Evolutionary conservation across 2,888 invertebrate genomes (phyloP), one percentile per base, ranked within the genome.

Genomic region (Dryobotodes eremita): DNA sequence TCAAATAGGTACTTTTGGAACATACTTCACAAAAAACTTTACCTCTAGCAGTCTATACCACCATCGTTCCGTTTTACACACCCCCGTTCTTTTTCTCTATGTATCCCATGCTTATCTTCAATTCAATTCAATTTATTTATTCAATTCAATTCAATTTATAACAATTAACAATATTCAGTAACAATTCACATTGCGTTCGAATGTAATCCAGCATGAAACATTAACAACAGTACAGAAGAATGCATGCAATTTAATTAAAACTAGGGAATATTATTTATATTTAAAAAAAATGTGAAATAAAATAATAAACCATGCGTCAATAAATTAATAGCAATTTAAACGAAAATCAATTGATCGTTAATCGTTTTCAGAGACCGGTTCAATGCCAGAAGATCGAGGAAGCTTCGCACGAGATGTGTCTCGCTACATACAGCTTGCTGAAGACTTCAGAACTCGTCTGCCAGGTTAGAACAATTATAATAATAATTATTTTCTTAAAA

Each of bases 341-440:
- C 31, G 31, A 3, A 36, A 36, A 36, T 2, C 1, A 2, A 42
- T 42, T 42, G 5, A 11, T 57, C 3, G 36, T 68, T 31, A 7
- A 0, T n/a, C 5, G 20, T 26, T 42, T 59, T 20, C 84, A 96
- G 95, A 92, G 92, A 75, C 91, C 91, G 0, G 86, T 92, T 0
- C 92, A 93, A 69, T 88, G 87, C 70, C 90, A 91, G 76, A 91
- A 85, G 75, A 92, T 95, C 55, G 95, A 96, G 20, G 94, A 95
- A 55, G 92, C 93, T 0, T 88, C 91, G 0, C 91, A 93, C 20
- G 93, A 94, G 75, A 92, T 95, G 92, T 91, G 92, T 5, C 90
- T 93, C 53, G 90, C 93, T 2, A 95, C 95, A 0, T 95, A 94
- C 86, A 92, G 89, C 66, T 80, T 95, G 0, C 82, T 96, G 31